These are phyloP conservation scores for Gambusia yucatana DNA, from an alignment of 2,797 vertebrate species.

Conservation along the genomic window DNA sequence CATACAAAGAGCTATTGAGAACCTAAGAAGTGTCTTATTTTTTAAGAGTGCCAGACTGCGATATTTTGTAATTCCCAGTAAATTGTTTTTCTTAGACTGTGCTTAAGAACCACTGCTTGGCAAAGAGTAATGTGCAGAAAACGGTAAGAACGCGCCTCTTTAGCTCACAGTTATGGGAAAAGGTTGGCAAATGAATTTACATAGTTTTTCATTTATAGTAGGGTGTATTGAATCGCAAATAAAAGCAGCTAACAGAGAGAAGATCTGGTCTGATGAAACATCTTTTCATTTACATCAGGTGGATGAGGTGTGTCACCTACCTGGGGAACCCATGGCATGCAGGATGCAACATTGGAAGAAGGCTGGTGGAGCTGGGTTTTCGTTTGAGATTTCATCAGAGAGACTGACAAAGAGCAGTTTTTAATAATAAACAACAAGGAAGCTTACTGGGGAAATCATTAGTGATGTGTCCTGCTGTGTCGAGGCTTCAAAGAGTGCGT, in stretches of 20 bases:
- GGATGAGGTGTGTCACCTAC: background rate
- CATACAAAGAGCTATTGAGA: conserved; percentile 42
- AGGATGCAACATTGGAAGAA: background rate
- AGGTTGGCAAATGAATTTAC: background rate
- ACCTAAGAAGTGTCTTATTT: conserved; percentile 25
- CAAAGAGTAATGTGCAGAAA: background rate
- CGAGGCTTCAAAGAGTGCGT: background rate
- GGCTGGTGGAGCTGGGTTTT: background rate
- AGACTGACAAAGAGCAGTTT: background rate
- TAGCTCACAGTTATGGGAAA: background rate
- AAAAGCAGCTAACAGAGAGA: background rate
- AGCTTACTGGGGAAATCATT: background rate
- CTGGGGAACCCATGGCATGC: background rate
- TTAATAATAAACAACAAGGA: background rate
- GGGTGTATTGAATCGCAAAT: background rate
- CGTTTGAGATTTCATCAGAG: background rate
- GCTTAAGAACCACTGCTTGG: background rate
- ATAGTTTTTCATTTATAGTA: background rate
- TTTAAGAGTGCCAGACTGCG: conserved; percentile 11
- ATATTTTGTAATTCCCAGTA: conserved; percentile 5
- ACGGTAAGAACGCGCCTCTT: background rate
- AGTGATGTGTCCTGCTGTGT: background rate
- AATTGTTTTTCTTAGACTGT: background rate
- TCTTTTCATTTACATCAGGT: background rate
- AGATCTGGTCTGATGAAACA: background rate